Conservation (phyloP, 2,797 vertebrate species). For the Notoglanidium macrostoma region DNA sequence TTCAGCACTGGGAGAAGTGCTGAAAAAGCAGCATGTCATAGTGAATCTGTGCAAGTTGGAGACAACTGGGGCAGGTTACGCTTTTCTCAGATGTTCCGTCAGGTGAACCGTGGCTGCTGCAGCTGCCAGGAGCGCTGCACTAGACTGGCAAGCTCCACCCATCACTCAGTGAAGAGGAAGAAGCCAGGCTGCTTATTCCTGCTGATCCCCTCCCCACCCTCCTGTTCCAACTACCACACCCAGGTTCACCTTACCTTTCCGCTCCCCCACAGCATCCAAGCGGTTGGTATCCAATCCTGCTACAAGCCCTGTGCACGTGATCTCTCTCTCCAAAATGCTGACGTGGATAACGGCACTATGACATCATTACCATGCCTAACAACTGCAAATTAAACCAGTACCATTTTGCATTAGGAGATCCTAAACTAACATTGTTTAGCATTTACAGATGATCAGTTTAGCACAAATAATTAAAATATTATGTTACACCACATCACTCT, state of each 20-base stretch:
- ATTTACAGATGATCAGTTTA: neutral
- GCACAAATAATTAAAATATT: neutral
- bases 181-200: conserved; percentile 24
- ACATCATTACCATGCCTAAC: neutral
- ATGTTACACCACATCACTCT: neutral
- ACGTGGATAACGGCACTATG: neutral
- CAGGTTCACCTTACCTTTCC: conserved; percentile 7
- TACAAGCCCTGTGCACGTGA: neutral
- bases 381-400: neutral
- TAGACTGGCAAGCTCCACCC: conserved; percentile 45
- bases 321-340: neutral
- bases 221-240: neutral
- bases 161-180: conserved; percentile 30
- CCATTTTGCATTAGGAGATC: neutral
- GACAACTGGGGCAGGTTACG: neutral
- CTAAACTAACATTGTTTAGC: neutral
- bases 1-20: neutral
- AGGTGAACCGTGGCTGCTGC: conserved; percentile 44
- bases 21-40: neutral
- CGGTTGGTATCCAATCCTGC: conserved; percentile 2
- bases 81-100: conserved; percentile 48
- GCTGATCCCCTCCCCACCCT: conserved; percentile 15
- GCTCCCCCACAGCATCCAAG: conserved; percentile 19
- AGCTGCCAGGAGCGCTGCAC: conserved; percentile 28
- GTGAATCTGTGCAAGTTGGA: neutral